Evolutionary conservation across 2,113 vertebrate species (phyloP).

Genomic region (Furnarius figulus): DNA sequence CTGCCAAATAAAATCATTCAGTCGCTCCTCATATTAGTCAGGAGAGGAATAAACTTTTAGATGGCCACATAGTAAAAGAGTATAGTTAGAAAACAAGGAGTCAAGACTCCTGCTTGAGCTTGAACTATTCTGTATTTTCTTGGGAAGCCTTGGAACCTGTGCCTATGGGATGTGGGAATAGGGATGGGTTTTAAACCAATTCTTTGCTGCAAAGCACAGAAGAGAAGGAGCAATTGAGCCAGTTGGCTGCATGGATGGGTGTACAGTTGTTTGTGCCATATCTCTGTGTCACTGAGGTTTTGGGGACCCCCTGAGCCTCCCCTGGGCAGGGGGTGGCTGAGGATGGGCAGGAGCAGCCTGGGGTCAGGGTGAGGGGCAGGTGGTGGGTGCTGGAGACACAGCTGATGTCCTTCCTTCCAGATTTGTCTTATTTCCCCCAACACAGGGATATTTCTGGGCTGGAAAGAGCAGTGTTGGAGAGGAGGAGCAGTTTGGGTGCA

Average conservation of each 20-base stretch:
- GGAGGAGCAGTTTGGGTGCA: not conserved
- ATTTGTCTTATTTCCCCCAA: not conserved
- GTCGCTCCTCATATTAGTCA: conserved; percentile 8
- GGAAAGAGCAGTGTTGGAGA: rapidly evolving
- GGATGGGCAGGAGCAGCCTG: not conserved
- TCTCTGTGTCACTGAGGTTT: rapidly evolving
- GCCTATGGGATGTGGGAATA: not conserved
- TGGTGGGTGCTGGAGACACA: not conserved
- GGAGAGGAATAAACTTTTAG: conserved; percentile 8
- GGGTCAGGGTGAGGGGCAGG: not conserved
- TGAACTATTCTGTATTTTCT: not conserved
- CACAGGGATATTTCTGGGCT: not conserved
- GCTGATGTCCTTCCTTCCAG: not conserved
- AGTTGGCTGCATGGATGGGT: not conserved
- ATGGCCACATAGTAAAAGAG: not conserved
- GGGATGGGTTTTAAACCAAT: not conserved
- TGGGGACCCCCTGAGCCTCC: not conserved
- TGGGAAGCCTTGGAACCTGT: not conserved
- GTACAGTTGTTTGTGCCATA: not conserved
- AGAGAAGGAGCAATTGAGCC: not conserved
- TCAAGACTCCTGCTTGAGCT: not conserved
- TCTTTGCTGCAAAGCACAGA: not conserved
- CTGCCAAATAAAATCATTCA: conserved; percentile 36
- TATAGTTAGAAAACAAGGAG: not conserved
- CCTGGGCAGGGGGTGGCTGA: not conserved